Base-by-base conservation (phyloP, 2,113 vertebrate genomes). In the Uria lomvia region DNA sequence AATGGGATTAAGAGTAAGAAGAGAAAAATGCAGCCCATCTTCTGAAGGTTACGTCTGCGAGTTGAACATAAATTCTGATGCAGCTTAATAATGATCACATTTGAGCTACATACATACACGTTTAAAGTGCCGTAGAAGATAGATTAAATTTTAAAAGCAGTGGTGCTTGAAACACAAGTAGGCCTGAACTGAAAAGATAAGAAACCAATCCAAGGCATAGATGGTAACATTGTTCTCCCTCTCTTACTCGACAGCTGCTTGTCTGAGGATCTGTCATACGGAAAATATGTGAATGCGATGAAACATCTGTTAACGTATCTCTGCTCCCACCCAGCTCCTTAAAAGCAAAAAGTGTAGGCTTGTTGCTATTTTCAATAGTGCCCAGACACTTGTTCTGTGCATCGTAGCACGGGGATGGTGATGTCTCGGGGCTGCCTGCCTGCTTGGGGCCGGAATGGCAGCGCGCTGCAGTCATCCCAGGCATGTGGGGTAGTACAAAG, bases 221-320 rank as follows among this genome's bases (percentile, higher is more conserved):
- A 88, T 50, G 22, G 32, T 86, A 83, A 79, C 72, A 62, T 52
- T 82, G 90, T 92, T 94, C 29, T 6, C 67, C 70, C 30, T 92
- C 67, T 91, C 63, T 94, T 92, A 92, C 79, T 97, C 71, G 53
- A 86, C 97, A 98, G 96, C 97, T 98, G 96, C 89, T 92, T 78
- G 38, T 91, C 47, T 23, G 58, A 76, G 76, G 87, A 84, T 81
- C 89, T 96, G 88, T 95, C 88, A 91, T 92, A 96, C 0, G 92
- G 97, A 96, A 96, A 97, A 95, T 92, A 80, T 94, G 89, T 83
- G 93, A 95, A 94, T 62, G 47, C 2, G 3, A 93, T 56, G 84
- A 97, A 96, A 91, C 82, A 94, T 93, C 90, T 90, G 52, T 53
- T 96, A 97, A 68, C 53, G 66, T 65, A 86, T 89, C 60, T 63